Evolutionary conservation across 1,140 invertebrate genomes (phyloP), one percentile per base, ranked within the genome.

Genomic region (Pemphigus obesinymphae): DNA sequence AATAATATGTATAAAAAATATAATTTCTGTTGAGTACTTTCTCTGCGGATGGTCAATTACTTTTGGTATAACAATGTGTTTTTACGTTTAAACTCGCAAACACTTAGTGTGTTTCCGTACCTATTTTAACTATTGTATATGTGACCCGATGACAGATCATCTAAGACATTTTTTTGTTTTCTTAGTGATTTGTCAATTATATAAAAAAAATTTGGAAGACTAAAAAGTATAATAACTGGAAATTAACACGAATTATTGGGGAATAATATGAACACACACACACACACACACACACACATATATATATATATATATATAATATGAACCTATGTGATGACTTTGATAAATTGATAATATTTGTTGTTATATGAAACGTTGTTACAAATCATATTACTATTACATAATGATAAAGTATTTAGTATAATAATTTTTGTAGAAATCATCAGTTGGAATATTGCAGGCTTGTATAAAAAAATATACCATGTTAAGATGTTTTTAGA

Each of bases 11-110:
- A 45, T 45, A 26, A 78, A 55, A 23, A 78, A 63, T 4, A 80
- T 80, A 80, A 80, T 80, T 80, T 61, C 23, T 80, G 58, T 58
- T n/a, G 5, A 37, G 34, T 68, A 63, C 76, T 63, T 63, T 63
- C 55, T 80, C 55, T 45, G 34, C 37, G 15, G 76, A 80, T 80
- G 76, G 76, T 61, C n/a, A 80, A 78, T 63, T 61, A 70, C 23
- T 45, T 43, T 70, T 70, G 5, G 37, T 26, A 70, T 45, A 17
- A 26, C 40, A 70, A 26, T 70, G 68, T 45, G 23, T 70, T 70
- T 29, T 70, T 70, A 70, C 6, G 15, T 70, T 70, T 43, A 70
- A 70, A 70, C 40, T 45, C 23, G 0, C n/a, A n/a, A n/a, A n/a
- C n/a, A n/a, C n/a, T n/a, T n/a, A n/a, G n/a, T n/a, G 6, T 45